Conservation (phyloP, 2,113 vertebrate species). For the Crocuta crocuta region DNA sequence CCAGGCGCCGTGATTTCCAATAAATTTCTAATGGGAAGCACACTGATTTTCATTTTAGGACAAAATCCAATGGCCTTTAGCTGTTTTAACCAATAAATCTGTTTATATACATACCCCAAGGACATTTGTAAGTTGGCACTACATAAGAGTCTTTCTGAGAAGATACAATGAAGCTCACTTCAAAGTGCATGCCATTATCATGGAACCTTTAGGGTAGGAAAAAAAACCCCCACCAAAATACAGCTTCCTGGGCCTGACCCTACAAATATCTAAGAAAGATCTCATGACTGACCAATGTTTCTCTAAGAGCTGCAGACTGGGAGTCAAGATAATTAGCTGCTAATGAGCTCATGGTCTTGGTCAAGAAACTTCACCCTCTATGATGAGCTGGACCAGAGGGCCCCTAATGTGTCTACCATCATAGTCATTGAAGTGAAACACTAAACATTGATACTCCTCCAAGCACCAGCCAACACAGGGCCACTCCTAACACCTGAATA, state of each 20-base stretch:
- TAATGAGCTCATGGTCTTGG: background rate
- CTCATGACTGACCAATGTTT: background rate
- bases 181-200: background rate
- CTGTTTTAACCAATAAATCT: background rate
- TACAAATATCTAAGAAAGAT: background rate
- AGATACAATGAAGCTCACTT: background rate
- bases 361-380: background rate
- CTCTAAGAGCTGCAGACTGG: background rate
- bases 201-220: background rate
- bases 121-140: background rate
- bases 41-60: background rate
- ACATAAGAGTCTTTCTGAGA: background rate
- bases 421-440: background rate
- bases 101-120: background rate
- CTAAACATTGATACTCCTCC: fast-evolving
- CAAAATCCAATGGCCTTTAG: background rate
- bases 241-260: background rate
- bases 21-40: background rate
- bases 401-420: background rate
- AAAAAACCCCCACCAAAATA: background rate
- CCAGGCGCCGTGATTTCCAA: background rate
- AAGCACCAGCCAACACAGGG: background rate
- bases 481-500: background rate
- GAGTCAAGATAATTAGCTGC: background rate
- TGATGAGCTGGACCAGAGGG: background rate